Percentiles rank a stretch among this genome's conserved stretches.
These are phyloP conservation scores for Eulacestoma nigropectus DNA, from an alignment of 2,113 vertebrate species.

Conservation along the genomic window DNA sequence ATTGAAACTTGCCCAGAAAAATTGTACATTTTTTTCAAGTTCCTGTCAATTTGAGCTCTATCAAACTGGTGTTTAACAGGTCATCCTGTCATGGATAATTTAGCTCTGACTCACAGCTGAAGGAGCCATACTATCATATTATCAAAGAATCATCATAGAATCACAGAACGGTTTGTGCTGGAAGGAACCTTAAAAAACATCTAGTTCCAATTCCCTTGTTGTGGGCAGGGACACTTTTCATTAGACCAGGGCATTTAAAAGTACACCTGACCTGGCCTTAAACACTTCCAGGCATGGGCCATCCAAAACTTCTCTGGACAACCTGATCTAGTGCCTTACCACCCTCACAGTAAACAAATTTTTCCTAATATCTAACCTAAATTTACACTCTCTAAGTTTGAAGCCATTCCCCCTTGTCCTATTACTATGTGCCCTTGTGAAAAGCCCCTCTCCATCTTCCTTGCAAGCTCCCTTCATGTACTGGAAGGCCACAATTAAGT, in stretches of 20 bases:
- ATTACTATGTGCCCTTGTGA: not conserved
- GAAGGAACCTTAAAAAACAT: not conserved
- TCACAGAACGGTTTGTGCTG: not conserved
- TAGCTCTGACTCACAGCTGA: not conserved
- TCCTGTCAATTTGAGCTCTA: not conserved
- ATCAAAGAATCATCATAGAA: not conserved
- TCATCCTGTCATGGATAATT: not conserved
- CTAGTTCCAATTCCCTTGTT: not conserved
- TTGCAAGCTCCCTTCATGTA: not conserved
- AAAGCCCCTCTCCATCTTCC: not conserved
- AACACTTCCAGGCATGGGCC: not conserved
- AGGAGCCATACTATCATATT: not conserved
- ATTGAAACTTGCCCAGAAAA: not conserved
- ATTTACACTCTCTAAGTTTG: not conserved
- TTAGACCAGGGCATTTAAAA: not conserved
- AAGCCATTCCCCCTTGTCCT: not conserved
- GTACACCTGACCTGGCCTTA: not conserved
- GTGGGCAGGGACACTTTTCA: not conserved
- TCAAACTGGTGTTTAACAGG: not conserved
- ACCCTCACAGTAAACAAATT: not conserved
- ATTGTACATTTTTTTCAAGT: rapidly evolving
- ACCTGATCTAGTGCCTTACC: not conserved
- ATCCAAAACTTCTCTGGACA: not conserved
- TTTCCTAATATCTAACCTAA: not conserved
- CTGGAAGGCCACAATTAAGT: not conserved